These are phyloP conservation scores for Marcusenius ussheri DNA, from an alignment of 2,113 vertebrate species.

Conservation along the genomic window DNA sequence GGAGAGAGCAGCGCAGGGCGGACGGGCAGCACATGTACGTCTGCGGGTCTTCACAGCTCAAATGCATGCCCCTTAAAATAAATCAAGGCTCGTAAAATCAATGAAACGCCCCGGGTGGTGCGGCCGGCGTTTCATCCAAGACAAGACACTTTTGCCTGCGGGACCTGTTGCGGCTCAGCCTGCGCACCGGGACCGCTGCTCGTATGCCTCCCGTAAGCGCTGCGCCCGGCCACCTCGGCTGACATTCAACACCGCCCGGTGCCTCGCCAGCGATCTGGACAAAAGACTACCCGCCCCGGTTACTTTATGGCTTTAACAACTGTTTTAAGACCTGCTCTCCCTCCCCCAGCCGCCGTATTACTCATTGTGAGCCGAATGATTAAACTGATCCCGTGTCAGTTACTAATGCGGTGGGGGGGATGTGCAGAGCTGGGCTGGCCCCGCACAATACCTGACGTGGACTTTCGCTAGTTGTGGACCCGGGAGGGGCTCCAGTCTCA, in stretches of 20 bases:
- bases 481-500: constrained; percentile 33
- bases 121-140: not conserved
- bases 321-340: not conserved
- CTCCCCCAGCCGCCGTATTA: not conserved
- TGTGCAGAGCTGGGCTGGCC: constrained; percentile 38
- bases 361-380: not conserved
- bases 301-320: not conserved
- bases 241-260: constrained; percentile 49
- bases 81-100: not conserved
- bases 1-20: not conserved
- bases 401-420: not conserved
- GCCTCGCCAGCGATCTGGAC: constrained; percentile 45
- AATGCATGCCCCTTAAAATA: not conserved
- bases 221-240: constrained; percentile 35
- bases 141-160: not conserved
- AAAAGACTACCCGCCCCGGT: constrained; percentile 37
- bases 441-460: constrained; percentile 58
- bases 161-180: not conserved
- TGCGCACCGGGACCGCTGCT: not conserved
- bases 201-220: constrained; percentile 28
- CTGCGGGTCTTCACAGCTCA: not conserved
- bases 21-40: not conserved
- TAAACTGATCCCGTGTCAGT: constrained; percentile 4
- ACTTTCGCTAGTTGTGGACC: constrained; percentile 28
- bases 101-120: not conserved